Evolutionary conservation across 2,797 vertebrate species (phyloP).

Genomic region (Nothura maculosa): DNA sequence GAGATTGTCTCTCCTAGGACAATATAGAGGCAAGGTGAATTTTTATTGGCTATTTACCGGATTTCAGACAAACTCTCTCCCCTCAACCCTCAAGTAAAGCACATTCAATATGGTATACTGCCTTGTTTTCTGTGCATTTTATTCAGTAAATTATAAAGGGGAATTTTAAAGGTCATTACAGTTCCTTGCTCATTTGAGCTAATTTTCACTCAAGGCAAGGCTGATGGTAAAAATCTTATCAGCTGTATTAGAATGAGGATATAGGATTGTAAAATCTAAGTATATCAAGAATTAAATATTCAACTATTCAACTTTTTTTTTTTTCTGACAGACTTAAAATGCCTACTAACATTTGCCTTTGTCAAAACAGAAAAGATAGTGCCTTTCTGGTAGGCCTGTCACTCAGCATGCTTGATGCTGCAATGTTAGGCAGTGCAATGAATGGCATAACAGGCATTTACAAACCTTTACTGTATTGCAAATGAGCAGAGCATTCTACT

Average conservation of each 20-base stretch:
- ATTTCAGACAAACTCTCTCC: constrained; percentile 65
- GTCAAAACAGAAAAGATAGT: constrained; percentile 26
- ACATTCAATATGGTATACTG: constrained; percentile 45
- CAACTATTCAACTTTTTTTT: neutral
- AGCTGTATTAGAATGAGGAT: constrained; percentile 18
- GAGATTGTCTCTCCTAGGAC: constrained; percentile 83
- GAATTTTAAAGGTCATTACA: constrained; percentile 70
- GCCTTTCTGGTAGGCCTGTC: neutral
- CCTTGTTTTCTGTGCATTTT: constrained; percentile 52
- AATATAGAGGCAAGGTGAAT: constrained; percentile 85
- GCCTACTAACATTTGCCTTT: neutral
- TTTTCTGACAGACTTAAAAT: constrained; percentile 33
- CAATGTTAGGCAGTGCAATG: neutral
- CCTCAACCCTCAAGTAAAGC: constrained; percentile 15
- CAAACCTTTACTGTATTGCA: neutral
- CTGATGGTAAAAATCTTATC: constrained; percentile 58
- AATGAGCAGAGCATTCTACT: neutral
- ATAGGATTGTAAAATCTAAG: neutral
- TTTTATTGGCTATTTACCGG: constrained; percentile 81
- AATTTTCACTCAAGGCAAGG: constrained; percentile 61
- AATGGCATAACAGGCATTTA: neutral
- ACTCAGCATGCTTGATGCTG: neutral
- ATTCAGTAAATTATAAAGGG: constrained; percentile 39
- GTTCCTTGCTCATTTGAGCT: constrained; percentile 52
- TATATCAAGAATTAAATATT: constrained; percentile 39